Evolutionary conservation across 2,888 invertebrate genomes (phyloP).

Genomic region (Mellilla xanthometata): DNA sequence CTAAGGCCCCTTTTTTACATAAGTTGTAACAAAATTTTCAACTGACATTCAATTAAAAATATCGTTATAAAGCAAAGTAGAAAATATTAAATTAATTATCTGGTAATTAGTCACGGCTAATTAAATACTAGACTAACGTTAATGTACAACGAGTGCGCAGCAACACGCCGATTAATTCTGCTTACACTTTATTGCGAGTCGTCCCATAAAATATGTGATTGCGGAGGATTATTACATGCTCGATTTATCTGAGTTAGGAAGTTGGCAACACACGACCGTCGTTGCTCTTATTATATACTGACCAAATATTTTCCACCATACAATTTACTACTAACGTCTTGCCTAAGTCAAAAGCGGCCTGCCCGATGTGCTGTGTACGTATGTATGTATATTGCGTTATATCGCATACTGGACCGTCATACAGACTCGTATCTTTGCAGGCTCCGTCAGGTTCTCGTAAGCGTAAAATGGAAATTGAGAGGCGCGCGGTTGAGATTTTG

Average conservation of each 20-base stretch:
- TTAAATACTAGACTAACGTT: constrained; percentile 9
- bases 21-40: no score
- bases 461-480: constrained; percentile 26
- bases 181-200: constrained; percentile 18
- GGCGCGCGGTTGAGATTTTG: constrained; percentile 19
- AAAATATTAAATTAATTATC: not conserved
- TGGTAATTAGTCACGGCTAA: constrained; percentile 1
- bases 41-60: no score
- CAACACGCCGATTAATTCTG: constrained; percentile 14
- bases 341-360: constrained; percentile 20
- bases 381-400: constrained; percentile 22
- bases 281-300: constrained; percentile 16
- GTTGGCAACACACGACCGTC: constrained; percentile 31
- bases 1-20: no score
- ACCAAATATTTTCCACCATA: not conserved
- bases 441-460: constrained; percentile 15
- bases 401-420: constrained; percentile 8
- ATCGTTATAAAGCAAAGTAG: not conserved
- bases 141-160: not conserved
- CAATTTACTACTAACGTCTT: not conserved
- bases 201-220: constrained; percentile 23
- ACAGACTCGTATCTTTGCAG: constrained; percentile 7
- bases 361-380: constrained; percentile 22
- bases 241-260: constrained; percentile 33
- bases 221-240: constrained; percentile 26